Percentiles rank a stretch among this genome's conserved stretches.
Evolutionary conservation across 2,888 invertebrate species (phyloP).

Genomic region (Coelinius sp.): DNA sequence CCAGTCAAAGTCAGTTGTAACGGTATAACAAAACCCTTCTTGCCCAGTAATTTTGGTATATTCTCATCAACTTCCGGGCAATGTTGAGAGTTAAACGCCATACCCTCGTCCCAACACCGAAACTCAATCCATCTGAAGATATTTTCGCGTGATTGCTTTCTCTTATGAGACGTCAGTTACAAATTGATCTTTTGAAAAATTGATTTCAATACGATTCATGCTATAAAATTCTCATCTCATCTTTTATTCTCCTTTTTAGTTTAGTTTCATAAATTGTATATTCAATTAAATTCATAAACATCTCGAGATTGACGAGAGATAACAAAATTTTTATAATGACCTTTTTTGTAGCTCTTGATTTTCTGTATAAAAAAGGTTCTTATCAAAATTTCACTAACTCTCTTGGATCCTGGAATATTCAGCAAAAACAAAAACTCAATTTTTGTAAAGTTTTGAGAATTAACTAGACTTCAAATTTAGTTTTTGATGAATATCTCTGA

Average conservation of each 20-base stretch:
- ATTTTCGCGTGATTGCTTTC: not conserved
- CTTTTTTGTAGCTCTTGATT: too few species aligned
- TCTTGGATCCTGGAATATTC: too few species aligned
- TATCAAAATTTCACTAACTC: too few species aligned
- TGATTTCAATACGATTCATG: not conserved
- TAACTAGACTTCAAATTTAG: too few species aligned
- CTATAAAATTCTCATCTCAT: not conserved
- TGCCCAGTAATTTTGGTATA: slow-evolving; percentile 60
- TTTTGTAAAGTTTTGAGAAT: too few species aligned
- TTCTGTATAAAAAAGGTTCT: too few species aligned
- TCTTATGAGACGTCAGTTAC: not conserved
- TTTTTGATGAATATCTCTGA: too few species aligned
- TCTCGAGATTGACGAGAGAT: too few species aligned
- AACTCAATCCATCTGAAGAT: slow-evolving; percentile 25
- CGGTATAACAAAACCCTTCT: slow-evolving; percentile 56
- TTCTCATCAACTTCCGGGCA: slow-evolving; percentile 55
- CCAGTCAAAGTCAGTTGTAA: slow-evolving; percentile 49
- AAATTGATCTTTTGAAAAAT: not conserved
- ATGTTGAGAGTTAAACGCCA: slow-evolving; percentile 43
- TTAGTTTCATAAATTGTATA: not conserved
- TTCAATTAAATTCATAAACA: too few species aligned
- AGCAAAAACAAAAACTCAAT: too few species aligned
- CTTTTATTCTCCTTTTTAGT: not conserved
- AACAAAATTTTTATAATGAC: too few species aligned
- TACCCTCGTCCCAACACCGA: not conserved